These are phyloP conservation scores for Drosophila gaucha DNA, from an alignment of 2,888 invertebrate species.

Conservation along the genomic window DNA sequence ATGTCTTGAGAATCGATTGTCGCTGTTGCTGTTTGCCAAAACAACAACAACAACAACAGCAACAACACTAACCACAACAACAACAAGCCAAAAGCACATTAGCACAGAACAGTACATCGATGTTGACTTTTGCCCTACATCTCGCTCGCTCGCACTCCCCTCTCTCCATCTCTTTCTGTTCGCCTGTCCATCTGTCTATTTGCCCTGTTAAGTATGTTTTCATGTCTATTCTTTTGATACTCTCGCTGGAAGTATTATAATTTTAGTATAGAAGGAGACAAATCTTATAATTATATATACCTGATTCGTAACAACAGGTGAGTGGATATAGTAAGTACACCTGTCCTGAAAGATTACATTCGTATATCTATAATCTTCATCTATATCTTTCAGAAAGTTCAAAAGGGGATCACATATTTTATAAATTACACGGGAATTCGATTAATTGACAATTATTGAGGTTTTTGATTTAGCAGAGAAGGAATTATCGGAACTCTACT, in stretches of 20 bases:
- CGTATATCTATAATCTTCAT: no score
- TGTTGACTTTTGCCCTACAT: constrained; percentile 51
- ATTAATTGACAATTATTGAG: no score
- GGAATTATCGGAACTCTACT: no score
- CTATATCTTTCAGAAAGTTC: no score
- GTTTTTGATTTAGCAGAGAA: no score
- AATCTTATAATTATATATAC: no score
- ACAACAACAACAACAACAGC: constrained; percentile 21
- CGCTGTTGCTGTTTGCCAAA: constrained; percentile 37
- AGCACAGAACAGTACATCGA: constrained; percentile 42
- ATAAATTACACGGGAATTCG: no score
- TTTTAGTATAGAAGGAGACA: no score
- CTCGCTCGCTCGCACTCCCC: neutral
- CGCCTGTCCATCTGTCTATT: constrained; percentile 12
- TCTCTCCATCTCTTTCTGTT: neutral
- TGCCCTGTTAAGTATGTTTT: constrained; percentile 28
- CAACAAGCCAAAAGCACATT: constrained; percentile 49
- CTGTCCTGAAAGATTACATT: no score
- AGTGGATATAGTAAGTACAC: no score
- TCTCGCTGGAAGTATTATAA: neutral
- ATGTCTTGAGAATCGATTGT: constrained; percentile 65
- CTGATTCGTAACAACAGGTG: no score
- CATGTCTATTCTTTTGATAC: constrained; percentile 16
- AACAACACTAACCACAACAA: constrained; percentile 17
- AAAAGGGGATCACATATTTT: no score